These are phyloP conservation scores for Loriculus beryllinus DNA, from an alignment of 2,797 vertebrate species.

Conservation along the genomic window DNA sequence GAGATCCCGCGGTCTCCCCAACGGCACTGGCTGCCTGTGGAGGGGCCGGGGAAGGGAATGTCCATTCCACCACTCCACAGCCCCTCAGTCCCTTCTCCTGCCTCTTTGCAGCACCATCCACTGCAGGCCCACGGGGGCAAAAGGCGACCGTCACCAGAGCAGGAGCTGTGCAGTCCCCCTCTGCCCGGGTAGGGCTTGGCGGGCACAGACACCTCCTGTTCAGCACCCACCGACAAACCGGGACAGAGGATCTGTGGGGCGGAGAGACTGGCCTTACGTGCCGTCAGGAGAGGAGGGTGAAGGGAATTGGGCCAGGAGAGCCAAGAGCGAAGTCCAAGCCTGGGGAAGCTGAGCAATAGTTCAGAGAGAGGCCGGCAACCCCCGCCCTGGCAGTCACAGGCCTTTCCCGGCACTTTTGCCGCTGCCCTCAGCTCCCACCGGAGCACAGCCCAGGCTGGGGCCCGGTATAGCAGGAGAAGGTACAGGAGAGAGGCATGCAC, in stretches of 20 bases:
- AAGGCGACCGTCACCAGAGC: background rate
- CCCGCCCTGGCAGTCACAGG: background rate
- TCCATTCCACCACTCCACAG: background rate
- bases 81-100: background rate
- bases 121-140: background rate
- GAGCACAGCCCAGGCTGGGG: background rate
- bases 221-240: background rate
- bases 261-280: background rate
- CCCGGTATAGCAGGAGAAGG: background rate
- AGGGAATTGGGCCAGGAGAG: background rate
- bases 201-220: no score
- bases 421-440: background rate
- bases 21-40: background rate
- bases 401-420: background rate
- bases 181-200: background rate
- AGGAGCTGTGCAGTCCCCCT: background rate
- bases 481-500: background rate
- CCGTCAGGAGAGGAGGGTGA: background rate
- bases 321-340: background rate
- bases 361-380: background rate
- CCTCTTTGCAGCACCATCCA: background rate
- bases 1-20: background rate
- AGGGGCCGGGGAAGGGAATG: rapidly evolving
- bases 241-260: background rate
- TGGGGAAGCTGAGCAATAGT: background rate